These are phyloP conservation scores for Drosophila buzzatii DNA, from an alignment of 2,888 invertebrate species.

Conservation along the genomic window DNA sequence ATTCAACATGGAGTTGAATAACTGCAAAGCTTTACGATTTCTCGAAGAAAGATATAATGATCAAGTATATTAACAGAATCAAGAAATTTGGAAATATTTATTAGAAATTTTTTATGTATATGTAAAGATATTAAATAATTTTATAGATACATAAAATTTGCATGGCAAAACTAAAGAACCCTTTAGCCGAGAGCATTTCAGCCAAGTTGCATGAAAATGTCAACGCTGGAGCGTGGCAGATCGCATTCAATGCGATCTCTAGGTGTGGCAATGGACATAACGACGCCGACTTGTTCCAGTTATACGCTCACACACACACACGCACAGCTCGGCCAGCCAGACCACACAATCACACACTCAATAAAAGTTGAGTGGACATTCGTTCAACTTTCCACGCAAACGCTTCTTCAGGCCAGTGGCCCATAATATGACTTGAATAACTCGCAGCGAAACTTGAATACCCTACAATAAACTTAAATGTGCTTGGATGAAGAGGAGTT, in stretches of 20 bases:
- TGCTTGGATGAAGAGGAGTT: not conserved
- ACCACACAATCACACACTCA: slow-evolving; percentile 27
- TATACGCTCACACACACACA: slow-evolving; percentile 34
- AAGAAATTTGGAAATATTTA: too few species aligned
- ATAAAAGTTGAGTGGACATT: slow-evolving; percentile 61
- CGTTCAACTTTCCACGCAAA: slow-evolving; percentile 67
- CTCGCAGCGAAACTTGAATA: slow-evolving; percentile 30
- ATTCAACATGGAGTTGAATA: too few species aligned
- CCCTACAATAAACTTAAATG: slow-evolving; percentile 20
- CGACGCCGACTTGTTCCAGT: slow-evolving; percentile 70
- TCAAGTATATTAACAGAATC: too few species aligned
- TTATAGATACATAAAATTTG: too few species aligned
- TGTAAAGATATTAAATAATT: too few species aligned
- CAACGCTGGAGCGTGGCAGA: slow-evolving; percentile 43
- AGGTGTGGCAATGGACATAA: slow-evolving; percentile 49
- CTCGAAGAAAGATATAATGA: too few species aligned
- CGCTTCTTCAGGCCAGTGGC: slow-evolving; percentile 39
- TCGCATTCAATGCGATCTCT: slow-evolving; percentile 46
- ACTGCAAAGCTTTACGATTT: too few species aligned
- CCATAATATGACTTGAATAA: slow-evolving; percentile 4
- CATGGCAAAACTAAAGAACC: not conserved
- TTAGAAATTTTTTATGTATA: too few species aligned
- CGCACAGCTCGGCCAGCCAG: slow-evolving; percentile 2
- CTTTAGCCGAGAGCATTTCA: not conserved
- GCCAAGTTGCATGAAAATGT: slow-evolving; percentile 28